Evolutionary conservation across 2,113 vertebrate genomes (phyloP).

Genomic region (Atractosteus spatula): DNA sequence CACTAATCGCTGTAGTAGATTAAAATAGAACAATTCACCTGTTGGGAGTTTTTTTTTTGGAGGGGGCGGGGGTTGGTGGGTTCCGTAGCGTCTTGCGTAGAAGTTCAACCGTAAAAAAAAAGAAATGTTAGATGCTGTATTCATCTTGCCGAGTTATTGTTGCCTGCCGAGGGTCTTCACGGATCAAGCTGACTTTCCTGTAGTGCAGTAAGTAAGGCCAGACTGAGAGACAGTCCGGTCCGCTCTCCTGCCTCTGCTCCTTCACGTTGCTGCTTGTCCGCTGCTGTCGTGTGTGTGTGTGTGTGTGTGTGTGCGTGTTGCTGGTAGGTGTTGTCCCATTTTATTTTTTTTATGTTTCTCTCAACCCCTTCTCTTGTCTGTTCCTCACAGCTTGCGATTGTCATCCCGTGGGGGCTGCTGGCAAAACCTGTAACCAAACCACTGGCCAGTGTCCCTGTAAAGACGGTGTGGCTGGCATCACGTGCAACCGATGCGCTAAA

Average conservation of each 20-base stretch:
- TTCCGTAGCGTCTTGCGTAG: no score
- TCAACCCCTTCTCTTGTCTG: conserved; percentile 62
- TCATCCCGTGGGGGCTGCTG: conserved; percentile 95
- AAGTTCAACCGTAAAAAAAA: no score
- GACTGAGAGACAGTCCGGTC: background rate
- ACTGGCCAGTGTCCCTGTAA: conserved; percentile 98
- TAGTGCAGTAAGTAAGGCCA: no score
- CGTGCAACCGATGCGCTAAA: conserved; percentile 97
- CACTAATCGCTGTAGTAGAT: no score
- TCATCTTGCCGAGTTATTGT: no score
- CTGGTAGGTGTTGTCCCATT: conserved; percentile 38
- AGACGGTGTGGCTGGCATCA: conserved; percentile 96
- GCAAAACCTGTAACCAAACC: conserved; percentile 99
- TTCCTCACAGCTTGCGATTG: conserved; percentile 92
- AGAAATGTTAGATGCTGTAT: no score
- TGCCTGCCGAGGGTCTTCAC: no score
- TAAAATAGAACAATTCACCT: no score
- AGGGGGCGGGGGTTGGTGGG: no score
- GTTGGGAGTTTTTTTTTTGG: no score
- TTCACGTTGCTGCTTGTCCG: conserved; percentile 19
- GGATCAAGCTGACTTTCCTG: no score
- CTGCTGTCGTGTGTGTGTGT: conserved; percentile 20
- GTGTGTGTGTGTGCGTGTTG: conserved; percentile 12
- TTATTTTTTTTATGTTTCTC: conserved; percentile 51
- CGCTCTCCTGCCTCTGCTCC: background rate